These are phyloP conservation scores for Deroplatys truncata DNA, from an alignment of 2,888 invertebrate genomes.

Conservation along the genomic window DNA sequence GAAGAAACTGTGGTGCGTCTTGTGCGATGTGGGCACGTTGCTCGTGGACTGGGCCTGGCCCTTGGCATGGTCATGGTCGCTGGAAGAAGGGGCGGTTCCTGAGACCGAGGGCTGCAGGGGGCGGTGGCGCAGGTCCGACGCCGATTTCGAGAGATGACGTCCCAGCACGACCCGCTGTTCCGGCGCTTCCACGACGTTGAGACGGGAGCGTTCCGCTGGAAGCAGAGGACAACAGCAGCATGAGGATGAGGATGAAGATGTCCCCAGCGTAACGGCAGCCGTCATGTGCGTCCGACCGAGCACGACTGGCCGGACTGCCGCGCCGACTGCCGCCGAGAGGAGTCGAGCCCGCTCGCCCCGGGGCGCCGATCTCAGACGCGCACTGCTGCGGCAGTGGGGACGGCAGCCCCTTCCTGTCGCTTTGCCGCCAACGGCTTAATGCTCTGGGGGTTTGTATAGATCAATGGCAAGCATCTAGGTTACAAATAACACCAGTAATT, in stretches of 20 bases:
- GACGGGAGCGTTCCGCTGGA: conserved; percentile 34
- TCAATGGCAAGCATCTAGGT: not conserved
- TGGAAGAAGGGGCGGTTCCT: not conserved
- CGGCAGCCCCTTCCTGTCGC: no score
- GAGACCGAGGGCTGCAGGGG: conserved; percentile 37
- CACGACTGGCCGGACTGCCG: not conserved
- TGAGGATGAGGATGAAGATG: not conserved
- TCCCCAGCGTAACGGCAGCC: not conserved
- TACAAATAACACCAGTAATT: no score
- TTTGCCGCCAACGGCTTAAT: not conserved
- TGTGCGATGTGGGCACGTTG: conserved; percentile 56
- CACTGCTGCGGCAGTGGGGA: not conserved
- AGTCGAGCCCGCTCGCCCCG: not conserved
- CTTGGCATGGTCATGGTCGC: conserved; percentile 15
- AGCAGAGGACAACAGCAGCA: conserved; percentile 6
- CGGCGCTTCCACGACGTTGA: conserved; percentile 34
- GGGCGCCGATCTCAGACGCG: not conserved
- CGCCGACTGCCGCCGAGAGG: not conserved
- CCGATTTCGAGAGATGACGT: conserved; percentile 75
- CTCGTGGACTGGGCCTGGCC: conserved; percentile 30
- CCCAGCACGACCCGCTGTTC: conserved; percentile 37
- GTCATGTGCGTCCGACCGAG: not conserved
- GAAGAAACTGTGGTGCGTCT: conserved; percentile 80
- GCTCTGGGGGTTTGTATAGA: not conserved
- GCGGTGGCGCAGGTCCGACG: conserved; percentile 68